phyloP scores from a whole-genome alignment of 2,113 vertebrate species.

The Takifugu flavidus region DNA sequence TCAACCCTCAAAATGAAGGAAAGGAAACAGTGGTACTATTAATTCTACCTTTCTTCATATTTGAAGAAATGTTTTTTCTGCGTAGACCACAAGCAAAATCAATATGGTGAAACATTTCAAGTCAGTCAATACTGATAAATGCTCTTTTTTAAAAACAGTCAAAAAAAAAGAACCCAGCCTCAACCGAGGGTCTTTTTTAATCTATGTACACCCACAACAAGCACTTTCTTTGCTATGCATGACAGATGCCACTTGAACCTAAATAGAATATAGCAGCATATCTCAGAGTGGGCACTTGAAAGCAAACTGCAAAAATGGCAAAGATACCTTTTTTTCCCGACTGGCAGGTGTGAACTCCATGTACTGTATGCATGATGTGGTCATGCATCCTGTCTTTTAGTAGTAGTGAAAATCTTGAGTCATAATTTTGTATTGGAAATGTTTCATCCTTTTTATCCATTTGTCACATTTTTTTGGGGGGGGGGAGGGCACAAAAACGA shows the following conservation, averaged over 20 bases:
- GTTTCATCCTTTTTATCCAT: not conserved
- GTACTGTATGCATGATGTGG: not conserved
- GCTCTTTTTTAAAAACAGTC: conserved; percentile 10
- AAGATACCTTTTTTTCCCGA: not conserved
- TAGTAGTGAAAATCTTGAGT: too few species aligned
- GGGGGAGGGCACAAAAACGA: not conserved
- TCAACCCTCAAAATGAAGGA: too few species aligned
- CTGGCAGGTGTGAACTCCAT: not conserved
- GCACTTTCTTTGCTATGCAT: conserved; percentile 42
- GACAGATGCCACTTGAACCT: conserved; percentile 64
- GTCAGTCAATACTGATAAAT: conserved; percentile 17
- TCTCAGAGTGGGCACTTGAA: conserved; percentile 48
- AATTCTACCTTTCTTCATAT: too few species aligned
- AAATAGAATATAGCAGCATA: conserved; percentile 63
- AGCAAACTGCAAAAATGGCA: conserved; percentile 35
- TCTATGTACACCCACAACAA: conserved; percentile 43
- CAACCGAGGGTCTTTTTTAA: conserved; percentile 46
- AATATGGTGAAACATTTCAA: conserved; percentile 23
- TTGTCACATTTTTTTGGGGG: not conserved
- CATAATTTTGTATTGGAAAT: not conserved
- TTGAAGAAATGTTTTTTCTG: conserved; percentile 28
- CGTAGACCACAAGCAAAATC: conserved; percentile 5
- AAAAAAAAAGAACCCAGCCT: not conserved
- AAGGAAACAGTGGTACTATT: too few species aligned
- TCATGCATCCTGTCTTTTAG: too few species aligned